Percentiles rank a stretch among this genome's conserved stretches.
Conservation (phyloP, 2,888 invertebrate species). For the Danaus chrysippus region DNA sequence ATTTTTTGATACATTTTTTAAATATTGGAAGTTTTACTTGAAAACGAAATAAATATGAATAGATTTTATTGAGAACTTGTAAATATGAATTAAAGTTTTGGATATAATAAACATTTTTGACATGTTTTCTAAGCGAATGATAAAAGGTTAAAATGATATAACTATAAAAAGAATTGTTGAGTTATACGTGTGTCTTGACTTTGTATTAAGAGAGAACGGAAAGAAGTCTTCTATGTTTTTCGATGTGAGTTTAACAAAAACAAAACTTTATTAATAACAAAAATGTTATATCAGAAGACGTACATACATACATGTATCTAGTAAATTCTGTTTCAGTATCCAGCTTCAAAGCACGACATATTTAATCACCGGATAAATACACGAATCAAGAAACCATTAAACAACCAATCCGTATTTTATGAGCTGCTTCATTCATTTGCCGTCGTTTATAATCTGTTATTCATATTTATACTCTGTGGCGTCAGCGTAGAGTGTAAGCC, state of each 20-base stretch:
- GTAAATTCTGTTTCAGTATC: too few relatives aligned
- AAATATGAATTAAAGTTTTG: neutral
- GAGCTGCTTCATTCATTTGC: slow-evolving; percentile 35
- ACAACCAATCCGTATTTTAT: slow-evolving; percentile 70
- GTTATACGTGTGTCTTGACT: too few relatives aligned
- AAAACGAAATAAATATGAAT: slow-evolving; percentile 15
- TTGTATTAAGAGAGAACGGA: too few relatives aligned
- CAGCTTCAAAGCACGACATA: slow-evolving; percentile 32
- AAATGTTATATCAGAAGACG: too few relatives aligned
- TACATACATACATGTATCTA: too few relatives aligned
- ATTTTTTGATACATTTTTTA: slow-evolving; percentile 21
- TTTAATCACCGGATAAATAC: slow-evolving; percentile 70
- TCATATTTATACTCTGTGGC: slow-evolving; percentile 32
- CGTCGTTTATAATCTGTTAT: slow-evolving; percentile 31
- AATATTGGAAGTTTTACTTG: slow-evolving; percentile 21
- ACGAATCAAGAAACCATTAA: slow-evolving; percentile 74
- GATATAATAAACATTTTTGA: neutral
- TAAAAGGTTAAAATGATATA: too few relatives aligned
- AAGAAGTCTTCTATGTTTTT: too few relatives aligned
- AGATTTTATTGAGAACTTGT: slow-evolving; percentile 9
- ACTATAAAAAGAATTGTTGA: too few relatives aligned
- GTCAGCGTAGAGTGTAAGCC: slow-evolving; percentile 24
- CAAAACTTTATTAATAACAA: too few relatives aligned
- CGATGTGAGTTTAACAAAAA: too few relatives aligned
- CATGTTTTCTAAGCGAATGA: too few relatives aligned